Evolutionary conservation across 2,113 vertebrate genomes (phyloP), one percentile per base, ranked within the genome.

Genomic region (Lophotis ruficrista): DNA sequence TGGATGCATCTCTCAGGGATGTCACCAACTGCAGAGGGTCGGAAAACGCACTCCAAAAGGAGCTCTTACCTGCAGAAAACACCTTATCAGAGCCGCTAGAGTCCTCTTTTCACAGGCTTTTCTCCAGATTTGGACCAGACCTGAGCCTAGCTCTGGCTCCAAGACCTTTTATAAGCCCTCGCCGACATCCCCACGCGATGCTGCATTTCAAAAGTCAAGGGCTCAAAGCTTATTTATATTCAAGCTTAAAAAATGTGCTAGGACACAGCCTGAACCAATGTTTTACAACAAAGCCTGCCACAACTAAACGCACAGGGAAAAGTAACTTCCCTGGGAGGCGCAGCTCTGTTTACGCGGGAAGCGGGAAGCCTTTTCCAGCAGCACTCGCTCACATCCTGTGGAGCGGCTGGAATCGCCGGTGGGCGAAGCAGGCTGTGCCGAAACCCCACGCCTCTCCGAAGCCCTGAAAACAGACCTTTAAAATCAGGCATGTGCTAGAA

Each of bases 331-430:
- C 91, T 28, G 1, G 4, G 73, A 82, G 48, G 66, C 16, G 0
- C 81, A 84, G 95, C 77, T 79, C 84, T 93, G 90, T 90, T 96
- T 73, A 80, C 82, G 62, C 62, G 78, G 83, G n/a, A 62, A 91
- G 82, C 24, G 70, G 82, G 93, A 80, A 91, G 75, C 92, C 70
- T 92, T 51, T 57, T 90, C 50, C 70, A 95, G 82, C 84, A 68
- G 80, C 86, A 25, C 90, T 83, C 6, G 2, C 65, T 94, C 95
- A 89, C 87, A 93, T 93, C 94, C 95, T 85, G 95, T 28, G 94
- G 70, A 93, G 62, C 0, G 35, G 87, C 77, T 48, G 64, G 53
- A 71, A 35, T 14, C 6, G 43, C 50, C 88, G 77, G 83, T 1
- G 6, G 51, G 48, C 1, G 3, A 78, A 77, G 69, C 37, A 0